Evolutionary conservation across 2,113 vertebrate species (phyloP), one percentile per base, ranked within the genome.

Genomic region (Poeciliopsis retropinna): DNA sequence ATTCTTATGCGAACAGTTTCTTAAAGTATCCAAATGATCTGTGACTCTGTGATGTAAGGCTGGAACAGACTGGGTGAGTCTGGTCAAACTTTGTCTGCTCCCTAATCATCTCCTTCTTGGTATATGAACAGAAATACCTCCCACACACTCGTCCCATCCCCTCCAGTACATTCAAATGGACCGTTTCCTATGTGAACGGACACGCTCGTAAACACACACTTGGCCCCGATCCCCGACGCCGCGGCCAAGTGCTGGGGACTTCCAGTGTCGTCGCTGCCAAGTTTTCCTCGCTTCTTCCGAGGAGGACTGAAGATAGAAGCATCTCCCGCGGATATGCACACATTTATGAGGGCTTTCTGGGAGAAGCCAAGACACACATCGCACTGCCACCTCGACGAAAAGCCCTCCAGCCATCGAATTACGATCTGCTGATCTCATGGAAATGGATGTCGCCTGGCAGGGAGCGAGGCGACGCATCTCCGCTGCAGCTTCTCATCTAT

Each of bases 251-350:
- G 76, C 79, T 87, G 93, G 93, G 94, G 93, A 95, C 93, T 95
- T 95, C 93, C 94, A 93, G 87, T 83, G 75, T 79, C 72, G 65
- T 65, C 77, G 82, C 91, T 94, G 94, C 93, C 93, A 95, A 94
- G 87, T 87, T 70, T 81, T 93, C 76, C 82, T 84, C 72, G 82
- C 84, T 73, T 83, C 85, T 90, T 91, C 83, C 90, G 91, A 87
- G 78, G 73, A 81, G 66, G 87, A 88, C 72, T 82, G 69, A 39
- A 72, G 85, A 91, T 90, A 88, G 60, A 68, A 77, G 72, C 47
- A 27, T 74, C 66, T 39, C 57, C 30, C 9, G 30, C 54, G 75
- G 28, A 68, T 29, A 62, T 67, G 67, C 11, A 75, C 77, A 68
- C 72, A 69, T 27, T 67, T 27, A 57, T 73, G 64, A 12, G 63